These are phyloP conservation scores for Hydrolagus affinis DNA, from an alignment of 2,113 vertebrate genomes.

Conservation along the genomic window DNA sequence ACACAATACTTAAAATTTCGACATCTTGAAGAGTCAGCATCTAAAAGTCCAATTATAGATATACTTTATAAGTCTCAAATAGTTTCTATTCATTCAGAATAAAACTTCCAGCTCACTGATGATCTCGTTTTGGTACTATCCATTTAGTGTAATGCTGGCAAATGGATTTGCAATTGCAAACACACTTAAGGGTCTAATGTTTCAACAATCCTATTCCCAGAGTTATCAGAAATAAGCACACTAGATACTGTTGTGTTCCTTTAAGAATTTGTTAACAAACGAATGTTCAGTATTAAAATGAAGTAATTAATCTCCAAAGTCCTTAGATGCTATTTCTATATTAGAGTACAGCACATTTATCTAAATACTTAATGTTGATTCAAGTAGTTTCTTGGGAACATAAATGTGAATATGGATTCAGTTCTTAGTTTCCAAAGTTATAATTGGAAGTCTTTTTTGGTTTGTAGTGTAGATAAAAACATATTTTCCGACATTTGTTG, in stretches of 20 bases:
- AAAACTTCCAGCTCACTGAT: not conserved
- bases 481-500: too few species aligned
- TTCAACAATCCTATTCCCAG: not conserved
- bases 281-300: too few species aligned
- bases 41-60: too few species aligned
- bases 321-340: not conserved
- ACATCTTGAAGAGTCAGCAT: not conserved
- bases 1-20: not conserved
- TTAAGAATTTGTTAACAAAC: too few species aligned
- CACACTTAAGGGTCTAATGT: not conserved
- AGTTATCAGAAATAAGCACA: not conserved
- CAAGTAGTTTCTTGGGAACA: too few species aligned
- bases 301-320: not conserved
- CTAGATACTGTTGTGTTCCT: too few species aligned
- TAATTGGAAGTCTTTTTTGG: not conserved
- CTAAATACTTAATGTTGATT: not conserved
- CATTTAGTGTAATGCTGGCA: not conserved
- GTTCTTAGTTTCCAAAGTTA: too few species aligned
- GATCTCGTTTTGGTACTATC: not conserved
- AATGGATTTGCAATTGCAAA: not conserved
- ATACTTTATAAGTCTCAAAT: slow-evolving; percentile 5
- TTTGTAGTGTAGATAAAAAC: not conserved
- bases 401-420: not conserved
- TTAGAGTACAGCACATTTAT: not conserved
- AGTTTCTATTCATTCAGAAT: not conserved